Evolutionary conservation across 35 echinoderm and acorn worm species (phyloP).

Genomic region (Apostichopus californicus): DNA sequence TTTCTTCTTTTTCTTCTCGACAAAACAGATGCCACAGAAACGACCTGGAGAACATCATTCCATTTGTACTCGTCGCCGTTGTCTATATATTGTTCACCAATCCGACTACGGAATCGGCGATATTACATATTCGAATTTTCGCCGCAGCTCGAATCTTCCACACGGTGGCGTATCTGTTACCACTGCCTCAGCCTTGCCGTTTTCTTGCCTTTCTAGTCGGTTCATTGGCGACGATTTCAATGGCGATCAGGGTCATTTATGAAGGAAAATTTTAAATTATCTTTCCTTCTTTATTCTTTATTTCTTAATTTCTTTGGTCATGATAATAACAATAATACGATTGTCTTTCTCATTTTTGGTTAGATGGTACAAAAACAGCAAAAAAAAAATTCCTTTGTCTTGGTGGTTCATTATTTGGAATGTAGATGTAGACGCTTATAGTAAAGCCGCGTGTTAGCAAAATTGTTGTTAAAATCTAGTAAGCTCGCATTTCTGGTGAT

Average conservation of each 20-base stretch:
- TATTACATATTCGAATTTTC: constrained; percentile 74
- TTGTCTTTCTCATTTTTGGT: no score
- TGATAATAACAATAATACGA: neutral
- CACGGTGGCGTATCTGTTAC: constrained; percentile 63
- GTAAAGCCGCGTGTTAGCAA: no score
- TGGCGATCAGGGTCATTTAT: constrained; percentile 60
- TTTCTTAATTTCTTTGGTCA: neutral
- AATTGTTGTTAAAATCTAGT: no score
- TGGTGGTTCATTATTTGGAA: no score
- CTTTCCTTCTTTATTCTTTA: neutral
- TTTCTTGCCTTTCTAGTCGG: constrained; percentile 45
- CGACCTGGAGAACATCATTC: constrained; percentile 74
- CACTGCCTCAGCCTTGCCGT: constrained; percentile 71
- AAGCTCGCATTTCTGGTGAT: no score
- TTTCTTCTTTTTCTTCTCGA: neutral
- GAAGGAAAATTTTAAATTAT: constrained; percentile 5
- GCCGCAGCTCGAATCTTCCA: constrained; percentile 65
- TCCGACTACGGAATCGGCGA: constrained; percentile 16
- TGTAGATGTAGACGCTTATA: no score
- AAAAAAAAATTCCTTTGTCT: no score
- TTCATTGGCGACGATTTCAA: constrained; percentile 52
- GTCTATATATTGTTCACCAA: constrained; percentile 62
- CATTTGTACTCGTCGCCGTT: constrained; percentile 60
- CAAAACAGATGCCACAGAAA: constrained; percentile 60
- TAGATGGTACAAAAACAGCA: no score